Evolutionary conservation across 1,140 invertebrate genomes (phyloP).

Genomic region (Stenopsyche tienmushanensis): DNA sequence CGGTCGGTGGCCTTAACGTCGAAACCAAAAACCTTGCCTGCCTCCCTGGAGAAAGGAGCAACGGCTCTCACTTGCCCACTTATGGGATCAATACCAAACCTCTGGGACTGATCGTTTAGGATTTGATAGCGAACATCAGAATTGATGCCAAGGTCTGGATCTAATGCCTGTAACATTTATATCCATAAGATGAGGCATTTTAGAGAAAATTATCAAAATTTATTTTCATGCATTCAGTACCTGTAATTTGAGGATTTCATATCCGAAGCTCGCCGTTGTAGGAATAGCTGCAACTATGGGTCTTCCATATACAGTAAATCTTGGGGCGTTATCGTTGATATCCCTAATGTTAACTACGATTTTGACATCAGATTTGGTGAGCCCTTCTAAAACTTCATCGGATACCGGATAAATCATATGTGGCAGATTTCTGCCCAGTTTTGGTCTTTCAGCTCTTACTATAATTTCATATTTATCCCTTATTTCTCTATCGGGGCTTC

Average conservation of each 20-base stretch:
- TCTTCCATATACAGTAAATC: slow-evolving; percentile 68
- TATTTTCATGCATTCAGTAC: too few relatives aligned
- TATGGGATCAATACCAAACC: slow-evolving; percentile 74
- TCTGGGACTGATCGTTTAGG: slow-evolving; percentile 64
- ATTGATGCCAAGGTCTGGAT: slow-evolving; percentile 74
- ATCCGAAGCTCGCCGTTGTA: slow-evolving; percentile 74
- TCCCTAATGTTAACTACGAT: slow-evolving; percentile 74
- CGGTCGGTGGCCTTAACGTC: slow-evolving; percentile 86
- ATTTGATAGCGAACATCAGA: slow-evolving; percentile 79
- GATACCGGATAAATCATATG: slow-evolving; percentile 72
- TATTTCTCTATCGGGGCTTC: slow-evolving; percentile 68
- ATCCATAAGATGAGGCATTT: slow-evolving; percentile 11
- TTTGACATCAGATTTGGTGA: slow-evolving; percentile 62
- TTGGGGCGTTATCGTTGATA: slow-evolving; percentile 79
- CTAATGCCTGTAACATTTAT: slow-evolving; percentile 60
- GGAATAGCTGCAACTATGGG: slow-evolving; percentile 79
- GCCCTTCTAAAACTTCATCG: slow-evolving; percentile 65
- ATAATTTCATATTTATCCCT: slow-evolving; percentile 66
- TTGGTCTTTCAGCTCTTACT: slow-evolving; percentile 66
- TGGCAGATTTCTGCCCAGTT: slow-evolving; percentile 64
- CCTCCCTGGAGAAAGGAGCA: slow-evolving; percentile 63
- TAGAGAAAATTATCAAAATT: not conserved
- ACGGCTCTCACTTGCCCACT: slow-evolving; percentile 74
- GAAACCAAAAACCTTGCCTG: slow-evolving; percentile 76
- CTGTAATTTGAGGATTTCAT: slow-evolving; percentile 71